Evolutionary conservation across 23 tunicate species (phyloP), one percentile per base, ranked within the genome.

Genomic region (Phallusia fumigata): DNA sequence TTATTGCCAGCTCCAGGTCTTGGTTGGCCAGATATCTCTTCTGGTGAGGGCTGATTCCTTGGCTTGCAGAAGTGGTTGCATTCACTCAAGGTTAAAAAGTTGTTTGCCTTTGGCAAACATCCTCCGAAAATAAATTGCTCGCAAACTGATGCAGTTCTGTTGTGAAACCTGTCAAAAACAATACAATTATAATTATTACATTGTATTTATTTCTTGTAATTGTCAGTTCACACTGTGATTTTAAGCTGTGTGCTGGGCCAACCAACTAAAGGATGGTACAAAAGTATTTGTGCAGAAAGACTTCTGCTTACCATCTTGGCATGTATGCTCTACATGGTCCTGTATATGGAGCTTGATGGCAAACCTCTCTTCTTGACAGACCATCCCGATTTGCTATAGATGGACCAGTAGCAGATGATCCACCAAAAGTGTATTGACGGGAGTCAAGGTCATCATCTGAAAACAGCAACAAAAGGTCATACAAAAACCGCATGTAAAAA

Each of bases 21-120:
- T 10, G 47, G 47, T 3, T 5, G 8, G 13, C 69, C 69, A 21
- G 69, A 21, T 58, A 22, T 58, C 13, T 58, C 15, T 3, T 21
- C 69, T 6, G 69, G 28, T 58, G 76, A 13, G 28, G 84, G 84
- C 32, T 31, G 52, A 65, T 65, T 18, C 13, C 32, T 22, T 26
- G 84, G 76, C 0, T 44, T 18, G 22, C 84, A 81, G 65, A 64
- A 81, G 18, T 24, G 58, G 32, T 52, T 74, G 44, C 84, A 81
- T 81, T 65, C 76, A 6, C 24, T 18, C 19, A 22, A 35, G 10
- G 30, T 50, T 65, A 0, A 2, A 36, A 81, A 81, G 76, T 81
- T 81, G 76, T 81, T 81, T 33, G 53, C 76, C 33, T 81, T 81
- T 18, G 84, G 52, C 18, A 81, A 22, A 30, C 84, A 81, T 33